Evolutionary conservation across 2,888 invertebrate species (phyloP), one percentile per base, ranked within the genome.

Genomic region (Athrips mouffetella): DNA sequence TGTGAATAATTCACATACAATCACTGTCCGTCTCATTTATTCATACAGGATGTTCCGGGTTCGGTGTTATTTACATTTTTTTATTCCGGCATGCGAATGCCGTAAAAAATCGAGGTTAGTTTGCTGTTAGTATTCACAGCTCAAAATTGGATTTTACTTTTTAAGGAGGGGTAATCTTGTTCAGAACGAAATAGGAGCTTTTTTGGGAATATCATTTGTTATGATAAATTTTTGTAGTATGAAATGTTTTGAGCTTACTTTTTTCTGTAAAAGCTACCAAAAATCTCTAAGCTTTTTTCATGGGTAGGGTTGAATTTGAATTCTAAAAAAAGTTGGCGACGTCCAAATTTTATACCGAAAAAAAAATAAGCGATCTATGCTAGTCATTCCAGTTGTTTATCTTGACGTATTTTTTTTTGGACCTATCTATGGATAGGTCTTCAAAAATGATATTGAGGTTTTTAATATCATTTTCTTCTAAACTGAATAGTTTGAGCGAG

Each of bases 11-110:
- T 82, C 80, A 84, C 67, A 63, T 62, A 77, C 84, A 85, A 85
- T 86, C 85, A 85, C 82, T 71, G 83, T 70, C 64, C 72, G 60
- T 62, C 75, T 79, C 78, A 78, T 76, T 85, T 86, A 86, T 86
- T 86, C 85, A 86, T 81, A 75, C 67, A 65, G 58, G 60, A 62
- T 54, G 63, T 59, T 67, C 63, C 59, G 47, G 46, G 21, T 55
- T 54, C 52, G 52, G 62, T 55, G 47, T 35, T 45, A 49, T 51
- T 45, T 51, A 48, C 51, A 51, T 52, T 51, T 52, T 49, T 48
- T 48, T 47, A 30, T 41, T 48, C 11, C 21, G 0, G 10, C 2
- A 6, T 11, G 29, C 25, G 25, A 33, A 15, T 23, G 13, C 18
- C 21, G 44, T 44, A 30, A 44, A 44, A 42, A 44, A 30, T 8